Conservation (phyloP, 2,113 vertebrate genomes). For the Dissostichus mawsoni region DNA sequence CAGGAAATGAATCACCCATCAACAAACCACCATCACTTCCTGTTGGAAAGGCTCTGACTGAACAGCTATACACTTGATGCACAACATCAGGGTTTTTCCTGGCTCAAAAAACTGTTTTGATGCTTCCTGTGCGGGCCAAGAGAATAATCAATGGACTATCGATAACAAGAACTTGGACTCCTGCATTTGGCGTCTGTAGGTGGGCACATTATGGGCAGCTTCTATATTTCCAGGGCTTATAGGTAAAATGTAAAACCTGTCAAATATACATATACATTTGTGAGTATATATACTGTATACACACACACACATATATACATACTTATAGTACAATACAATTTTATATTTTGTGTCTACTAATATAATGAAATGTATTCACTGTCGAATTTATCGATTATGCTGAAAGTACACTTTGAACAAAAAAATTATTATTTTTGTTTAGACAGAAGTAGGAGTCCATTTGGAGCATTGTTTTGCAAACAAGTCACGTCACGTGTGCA, state of each 20-base stretch:
- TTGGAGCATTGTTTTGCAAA: not conserved
- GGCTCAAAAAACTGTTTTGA: not conserved
- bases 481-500: conserved; percentile 2
- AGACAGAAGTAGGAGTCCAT: not conserved
- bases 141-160: conserved; percentile 49
- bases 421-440: no score
- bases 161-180: conserved; percentile 23
- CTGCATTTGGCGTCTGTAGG: not conserved
- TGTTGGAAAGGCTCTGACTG: conserved; percentile 31
- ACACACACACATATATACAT: not conserved
- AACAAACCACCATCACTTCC: conserved; percentile 67
- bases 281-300: not conserved
- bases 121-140: conserved; percentile 38
- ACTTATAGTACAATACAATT: not conserved
- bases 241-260: conserved; percentile 9
- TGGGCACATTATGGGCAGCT: not conserved
- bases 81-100: conserved; percentile 32
- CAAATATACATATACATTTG: not conserved
- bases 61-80: conserved; percentile 13
- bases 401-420: no score
- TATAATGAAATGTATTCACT: no score
- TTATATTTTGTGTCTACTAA: no score
- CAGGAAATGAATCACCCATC: conserved; percentile 61
- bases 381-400: no score
- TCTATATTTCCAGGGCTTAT: conserved; percentile 11